These are phyloP conservation scores for Oryzias woworae DNA, from an alignment of 2,113 vertebrate genomes.

Conservation along the genomic window DNA sequence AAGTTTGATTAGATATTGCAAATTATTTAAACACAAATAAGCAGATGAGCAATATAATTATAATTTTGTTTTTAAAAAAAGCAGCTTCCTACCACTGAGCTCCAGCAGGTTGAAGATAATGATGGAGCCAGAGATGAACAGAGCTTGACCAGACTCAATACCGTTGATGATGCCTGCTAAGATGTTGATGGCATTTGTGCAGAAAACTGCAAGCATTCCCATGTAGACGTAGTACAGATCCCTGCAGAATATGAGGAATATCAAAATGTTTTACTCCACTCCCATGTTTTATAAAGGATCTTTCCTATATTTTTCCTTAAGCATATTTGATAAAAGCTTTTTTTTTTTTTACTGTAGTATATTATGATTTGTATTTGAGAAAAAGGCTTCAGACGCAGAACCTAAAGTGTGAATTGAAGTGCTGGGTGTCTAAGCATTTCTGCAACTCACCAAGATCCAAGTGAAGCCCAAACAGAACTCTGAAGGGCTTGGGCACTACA, in stretches of 20 bases:
- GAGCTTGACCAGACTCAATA: slow-evolving; percentile 93
- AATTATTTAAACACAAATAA: no score
- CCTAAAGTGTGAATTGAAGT: no score
- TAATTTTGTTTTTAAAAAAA: not conserved
- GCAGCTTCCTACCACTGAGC: slow-evolving; percentile 78
- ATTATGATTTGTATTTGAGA: no score
- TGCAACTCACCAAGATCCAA: slow-evolving; percentile 88
- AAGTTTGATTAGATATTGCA: no score
- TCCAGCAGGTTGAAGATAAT: slow-evolving; percentile 93
- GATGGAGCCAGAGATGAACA: slow-evolving; percentile 95
- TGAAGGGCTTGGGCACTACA: slow-evolving; percentile 95
- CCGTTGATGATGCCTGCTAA: slow-evolving; percentile 97
- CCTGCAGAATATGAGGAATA: slow-evolving; percentile 69
- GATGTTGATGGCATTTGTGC: slow-evolving; percentile 99
- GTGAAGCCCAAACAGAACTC: slow-evolving; percentile 86
- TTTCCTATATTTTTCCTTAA: no score
- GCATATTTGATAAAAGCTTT: no score
- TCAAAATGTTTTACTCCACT: no score
- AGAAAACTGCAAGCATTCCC: slow-evolving; percentile 98
- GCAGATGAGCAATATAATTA: no score
- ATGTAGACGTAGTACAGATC: slow-evolving; percentile 98
- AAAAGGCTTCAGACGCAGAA: no score
- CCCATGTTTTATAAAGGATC: no score
- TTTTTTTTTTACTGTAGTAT: no score
- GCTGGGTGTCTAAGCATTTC: not conserved